Conservation (phyloP, 2,113 vertebrate species). For the Pyrgilauda ruficollis region DNA sequence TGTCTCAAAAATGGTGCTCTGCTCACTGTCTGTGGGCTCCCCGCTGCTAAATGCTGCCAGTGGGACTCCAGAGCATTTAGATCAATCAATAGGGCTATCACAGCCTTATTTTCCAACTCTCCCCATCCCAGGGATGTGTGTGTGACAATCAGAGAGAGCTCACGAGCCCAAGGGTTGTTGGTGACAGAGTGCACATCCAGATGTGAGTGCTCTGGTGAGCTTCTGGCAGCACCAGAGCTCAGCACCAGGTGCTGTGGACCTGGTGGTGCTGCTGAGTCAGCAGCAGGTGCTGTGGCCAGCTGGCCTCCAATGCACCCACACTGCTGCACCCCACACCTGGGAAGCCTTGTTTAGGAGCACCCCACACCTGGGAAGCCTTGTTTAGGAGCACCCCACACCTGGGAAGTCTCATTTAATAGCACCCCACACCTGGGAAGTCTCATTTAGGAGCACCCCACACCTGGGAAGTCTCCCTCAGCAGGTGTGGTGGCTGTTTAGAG, state of each 20-base stretch:
- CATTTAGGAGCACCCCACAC: too few species aligned
- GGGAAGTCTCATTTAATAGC: background rate
- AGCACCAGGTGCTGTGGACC: background rate
- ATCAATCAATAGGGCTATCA: constrained; percentile 40
- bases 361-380: background rate
- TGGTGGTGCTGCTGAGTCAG: background rate
- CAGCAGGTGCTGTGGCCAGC: background rate
- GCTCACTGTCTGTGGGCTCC: constrained; percentile 31
- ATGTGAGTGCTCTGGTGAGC: background rate
- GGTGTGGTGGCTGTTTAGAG: background rate
- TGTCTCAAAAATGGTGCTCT: constrained; percentile 15
- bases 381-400: too few species aligned
- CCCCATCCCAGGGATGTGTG: background rate
- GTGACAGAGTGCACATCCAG: background rate
- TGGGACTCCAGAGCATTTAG: constrained; percentile 55
- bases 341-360: rapidly evolving
- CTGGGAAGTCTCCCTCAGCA: background rate
- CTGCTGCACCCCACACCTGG: background rate
- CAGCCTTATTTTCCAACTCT: constrained; percentile 31
- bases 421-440: background rate
- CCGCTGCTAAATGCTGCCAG: constrained; percentile 55
- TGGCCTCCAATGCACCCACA: background rate
- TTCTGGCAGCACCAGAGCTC: background rate
- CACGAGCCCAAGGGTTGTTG: background rate
- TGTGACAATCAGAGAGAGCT: background rate